Conservation (phyloP, 2,888 invertebrate species). For the Piscicola geometra region DNA sequence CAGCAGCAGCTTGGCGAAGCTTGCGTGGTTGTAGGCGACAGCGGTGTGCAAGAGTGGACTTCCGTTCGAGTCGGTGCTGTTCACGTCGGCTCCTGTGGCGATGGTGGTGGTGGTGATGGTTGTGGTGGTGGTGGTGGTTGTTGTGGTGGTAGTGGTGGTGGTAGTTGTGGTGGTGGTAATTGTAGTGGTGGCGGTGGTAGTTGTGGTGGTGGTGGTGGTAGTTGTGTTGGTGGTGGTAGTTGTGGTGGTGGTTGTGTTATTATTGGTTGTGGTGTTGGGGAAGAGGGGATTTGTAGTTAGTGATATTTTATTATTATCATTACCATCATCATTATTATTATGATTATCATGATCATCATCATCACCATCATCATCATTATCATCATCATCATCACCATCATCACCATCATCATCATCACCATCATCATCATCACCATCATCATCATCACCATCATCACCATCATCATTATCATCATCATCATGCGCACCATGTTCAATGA, state of each 20-base stretch:
- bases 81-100: slow-evolving; percentile 61
- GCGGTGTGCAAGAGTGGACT: slow-evolving; percentile 66
- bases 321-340: too few species aligned
- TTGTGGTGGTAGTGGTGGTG: too few species aligned
- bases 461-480: not conserved
- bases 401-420: not conserved
- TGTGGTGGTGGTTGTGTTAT: too few species aligned
- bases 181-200: too few species aligned
- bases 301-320: too few species aligned
- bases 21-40: slow-evolving; percentile 64
- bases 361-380: slow-evolving; percentile 15
- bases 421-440: slow-evolving; percentile 14
- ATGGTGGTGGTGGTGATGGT: too few species aligned
- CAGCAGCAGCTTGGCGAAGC: slow-evolving; percentile 60
- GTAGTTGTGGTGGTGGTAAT: too few species aligned
- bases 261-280: not conserved
- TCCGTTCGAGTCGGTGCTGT: slow-evolving; percentile 62
- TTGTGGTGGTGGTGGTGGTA: too few species aligned
- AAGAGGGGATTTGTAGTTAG: too few species aligned
- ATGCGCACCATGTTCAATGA: slow-evolving; percentile 29
- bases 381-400: slow-evolving; percentile 16
- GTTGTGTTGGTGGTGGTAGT: too few species aligned
- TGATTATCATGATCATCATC: too few species aligned
- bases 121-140: too few species aligned
- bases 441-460: slow-evolving; percentile 7